phyloP scores from a whole-genome alignment of 2,888 invertebrate genomes.

The Harpalus rufipes region DNA sequence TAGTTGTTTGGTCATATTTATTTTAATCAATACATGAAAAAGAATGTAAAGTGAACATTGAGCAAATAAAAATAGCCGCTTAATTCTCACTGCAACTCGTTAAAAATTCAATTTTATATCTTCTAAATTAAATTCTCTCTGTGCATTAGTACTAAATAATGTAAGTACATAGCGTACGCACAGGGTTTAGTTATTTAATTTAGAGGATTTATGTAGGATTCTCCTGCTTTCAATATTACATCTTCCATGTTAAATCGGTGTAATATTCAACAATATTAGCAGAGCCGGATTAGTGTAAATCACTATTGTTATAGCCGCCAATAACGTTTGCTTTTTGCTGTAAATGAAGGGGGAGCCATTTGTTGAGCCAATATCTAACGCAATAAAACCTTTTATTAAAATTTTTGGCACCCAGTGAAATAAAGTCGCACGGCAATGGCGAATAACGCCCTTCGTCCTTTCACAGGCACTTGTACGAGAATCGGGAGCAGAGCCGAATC shows the following conservation, averaged over 20 bases:
- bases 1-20: too few species aligned
- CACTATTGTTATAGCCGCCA: background rate
- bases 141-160: too few species aligned
- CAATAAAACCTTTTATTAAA: constrained; percentile 22
- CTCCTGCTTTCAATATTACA: background rate
- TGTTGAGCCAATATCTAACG: constrained; percentile 22
- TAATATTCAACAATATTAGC: background rate
- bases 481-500: constrained; percentile 4
- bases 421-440: constrained; percentile 13
- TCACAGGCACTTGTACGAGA: background rate
- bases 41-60: too few species aligned
- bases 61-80: too few species aligned
- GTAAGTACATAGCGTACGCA: too few species aligned
- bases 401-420: constrained; percentile 11
- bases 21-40: too few species aligned
- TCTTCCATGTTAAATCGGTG: background rate
- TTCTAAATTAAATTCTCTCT: too few species aligned
- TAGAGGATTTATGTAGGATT: background rate
- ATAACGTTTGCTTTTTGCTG: background rate
- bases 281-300: background rate
- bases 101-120: too few species aligned
- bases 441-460: constrained; percentile 9
- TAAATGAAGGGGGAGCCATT: background rate
- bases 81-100: too few species aligned
- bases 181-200: background rate